Base-by-base conservation (phyloP, 2,113 vertebrate genomes). In the Spizaetus ornatus region DNA sequence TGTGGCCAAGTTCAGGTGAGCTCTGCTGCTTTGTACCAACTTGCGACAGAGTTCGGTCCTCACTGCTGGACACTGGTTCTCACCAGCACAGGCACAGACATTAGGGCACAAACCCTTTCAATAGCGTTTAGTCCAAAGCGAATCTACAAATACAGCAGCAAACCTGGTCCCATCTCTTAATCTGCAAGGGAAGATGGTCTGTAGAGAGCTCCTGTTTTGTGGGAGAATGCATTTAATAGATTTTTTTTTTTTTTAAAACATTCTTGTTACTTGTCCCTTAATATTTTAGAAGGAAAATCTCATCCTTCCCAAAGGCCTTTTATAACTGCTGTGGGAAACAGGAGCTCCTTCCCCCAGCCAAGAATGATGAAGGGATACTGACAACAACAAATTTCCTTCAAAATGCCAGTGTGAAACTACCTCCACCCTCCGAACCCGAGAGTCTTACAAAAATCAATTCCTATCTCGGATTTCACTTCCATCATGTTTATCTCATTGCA, bases 271-370 rank as follows among this genome's bases (percentile, higher is more conserved):
- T 91, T 58, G 32, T 62, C 74, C 66, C 21, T 87, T 82, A 58
- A 20, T 26, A 87, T 89, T 82, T 94, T 50, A 91, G 73, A 32
- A 90, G 16, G 66, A 82, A 95, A 95, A 90, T 66, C 84, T 91
- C 93, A 90, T 79, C 48, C 55, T 83, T 88, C 82, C 63, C 66
- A 58, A 77, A 77, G 40, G 84, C 56, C 59, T 86, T 92, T 81
- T 93, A 86, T 63, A 86, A 81, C 55, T 81, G 67, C 74, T 71
- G 38, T 67, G 63, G 85, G 93, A 80, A 91, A 91, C n/a, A 70
- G 79, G 62, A 96, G 74, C 67, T 90, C 42, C 15, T 61, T 80
- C 32, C 74, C 29, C 16, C 32, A 52, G 82, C 85, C 87, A 91
- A 84, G 47, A 93, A 85, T 1, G 45, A 79, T 34, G 48, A 70